Evolutionary conservation across 1,140 invertebrate species (phyloP).

Genomic region (Hyles vespertilio): DNA sequence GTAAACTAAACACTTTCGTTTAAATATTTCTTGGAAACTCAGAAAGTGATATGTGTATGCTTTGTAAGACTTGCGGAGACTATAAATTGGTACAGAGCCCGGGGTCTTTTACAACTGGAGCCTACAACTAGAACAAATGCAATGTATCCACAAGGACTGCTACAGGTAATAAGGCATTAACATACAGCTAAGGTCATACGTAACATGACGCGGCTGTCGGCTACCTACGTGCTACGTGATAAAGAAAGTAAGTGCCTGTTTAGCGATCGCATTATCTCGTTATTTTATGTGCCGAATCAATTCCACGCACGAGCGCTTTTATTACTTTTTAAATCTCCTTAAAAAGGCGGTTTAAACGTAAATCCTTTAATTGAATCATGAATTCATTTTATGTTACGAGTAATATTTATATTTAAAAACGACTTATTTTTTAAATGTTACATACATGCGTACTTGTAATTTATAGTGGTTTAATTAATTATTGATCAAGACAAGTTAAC

Average conservation of each 20-base stretch:
- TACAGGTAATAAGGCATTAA: slow-evolving; percentile 12
- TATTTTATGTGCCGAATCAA: slow-evolving; percentile 1
- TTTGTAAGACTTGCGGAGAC: too few relatives aligned
- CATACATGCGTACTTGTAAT: too few relatives aligned
- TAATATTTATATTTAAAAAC: too few relatives aligned
- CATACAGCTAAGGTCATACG: slow-evolving; percentile 9
- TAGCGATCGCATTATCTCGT: neutral
- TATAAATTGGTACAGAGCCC: too few relatives aligned
- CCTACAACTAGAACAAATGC: slow-evolving; percentile 4
- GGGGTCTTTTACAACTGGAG: too few relatives aligned
- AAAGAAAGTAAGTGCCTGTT: slow-evolving; percentile 20
- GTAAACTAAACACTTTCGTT: slow-evolving; percentile 22
- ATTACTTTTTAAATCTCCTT: slow-evolving; percentile 4
- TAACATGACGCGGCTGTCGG: slow-evolving; percentile 5
- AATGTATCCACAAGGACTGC: slow-evolving; percentile 11
- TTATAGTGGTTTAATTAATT: too few relatives aligned
- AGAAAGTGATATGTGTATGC: too few relatives aligned
- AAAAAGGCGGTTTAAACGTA: neutral
- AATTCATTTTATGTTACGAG: too few relatives aligned
- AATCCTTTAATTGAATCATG: neutral
- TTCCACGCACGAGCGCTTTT: slow-evolving; percentile 3
- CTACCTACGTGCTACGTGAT: slow-evolving; percentile 11
- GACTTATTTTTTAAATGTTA: too few relatives aligned
- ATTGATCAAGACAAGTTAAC: too few relatives aligned
- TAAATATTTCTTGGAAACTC: slow-evolving; percentile 19